These are phyloP conservation scores for Agriopis leucophaearia DNA, from an alignment of 2,888 invertebrate species.

Conservation along the genomic window DNA sequence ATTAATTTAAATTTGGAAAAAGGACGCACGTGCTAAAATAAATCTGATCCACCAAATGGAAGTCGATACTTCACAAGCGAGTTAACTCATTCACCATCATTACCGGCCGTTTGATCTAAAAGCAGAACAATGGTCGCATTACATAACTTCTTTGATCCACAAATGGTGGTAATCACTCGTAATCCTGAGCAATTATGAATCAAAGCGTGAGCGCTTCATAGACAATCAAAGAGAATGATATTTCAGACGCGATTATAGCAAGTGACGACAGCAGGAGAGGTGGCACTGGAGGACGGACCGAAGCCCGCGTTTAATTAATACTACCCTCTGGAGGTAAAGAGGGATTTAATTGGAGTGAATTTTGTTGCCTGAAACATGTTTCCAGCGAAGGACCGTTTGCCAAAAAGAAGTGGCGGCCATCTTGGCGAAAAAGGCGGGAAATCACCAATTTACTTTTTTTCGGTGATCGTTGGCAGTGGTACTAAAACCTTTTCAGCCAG, in stretches of 20 bases:
- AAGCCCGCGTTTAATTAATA: constrained; percentile 75
- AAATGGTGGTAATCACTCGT: constrained; percentile 53
- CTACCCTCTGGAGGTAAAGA: constrained; percentile 53
- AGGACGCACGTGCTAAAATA: constrained; percentile 8
- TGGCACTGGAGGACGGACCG: constrained; percentile 47
- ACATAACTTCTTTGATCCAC: constrained; percentile 42
- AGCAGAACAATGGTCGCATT: constrained; percentile 39
- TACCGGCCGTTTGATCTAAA: constrained; percentile 37
- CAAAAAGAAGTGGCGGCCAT: constrained; percentile 30
- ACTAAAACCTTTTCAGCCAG: constrained; percentile 23
- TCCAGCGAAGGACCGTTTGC: constrained; percentile 26
- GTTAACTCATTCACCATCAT: constrained; percentile 24
- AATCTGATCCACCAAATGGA: constrained; percentile 19
- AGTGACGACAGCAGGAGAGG: constrained; percentile 60
- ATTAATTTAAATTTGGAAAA: constrained; percentile 5
- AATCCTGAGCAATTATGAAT: constrained; percentile 68
- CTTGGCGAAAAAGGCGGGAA: constrained; percentile 31
- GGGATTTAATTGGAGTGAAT: constrained; percentile 47
- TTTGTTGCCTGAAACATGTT: constrained; percentile 42
- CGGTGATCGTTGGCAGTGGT: constrained; percentile 21
- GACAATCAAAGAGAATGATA: constrained; percentile 79
- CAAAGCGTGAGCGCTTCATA: constrained; percentile 66
- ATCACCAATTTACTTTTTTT: constrained; percentile 25
- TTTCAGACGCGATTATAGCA: constrained; percentile 74
- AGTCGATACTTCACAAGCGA: constrained; percentile 32